phyloP scores from a whole-genome alignment of 2,888 invertebrate species.

The Tipula lateralis region DNA sequence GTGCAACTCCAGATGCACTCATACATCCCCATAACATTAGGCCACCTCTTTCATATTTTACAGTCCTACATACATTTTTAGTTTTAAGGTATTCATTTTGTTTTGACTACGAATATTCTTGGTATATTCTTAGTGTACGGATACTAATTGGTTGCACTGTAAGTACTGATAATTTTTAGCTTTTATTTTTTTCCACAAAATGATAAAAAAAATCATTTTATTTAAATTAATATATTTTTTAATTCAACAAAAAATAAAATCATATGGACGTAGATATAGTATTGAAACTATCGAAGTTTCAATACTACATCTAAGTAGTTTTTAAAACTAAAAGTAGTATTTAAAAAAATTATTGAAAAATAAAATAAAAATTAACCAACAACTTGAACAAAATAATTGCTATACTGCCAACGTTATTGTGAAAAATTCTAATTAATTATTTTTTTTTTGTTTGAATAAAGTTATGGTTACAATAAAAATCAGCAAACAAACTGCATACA shows the following conservation, averaged over 20 bases:
- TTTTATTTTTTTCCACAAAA: no score
- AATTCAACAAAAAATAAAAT: not conserved
- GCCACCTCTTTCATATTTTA: no score
- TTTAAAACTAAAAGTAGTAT: slow-evolving; percentile 3
- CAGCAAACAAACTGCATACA: not conserved
- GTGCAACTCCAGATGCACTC: no score
- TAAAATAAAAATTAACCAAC: not conserved
- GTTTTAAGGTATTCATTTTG: no score
- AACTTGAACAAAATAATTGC: not conserved
- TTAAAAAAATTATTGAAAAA: not conserved
- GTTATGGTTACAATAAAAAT: not conserved
- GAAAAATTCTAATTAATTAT: slow-evolving; percentile 1
- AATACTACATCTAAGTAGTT: not conserved
- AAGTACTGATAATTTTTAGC: no score
- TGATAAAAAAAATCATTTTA: not conserved
- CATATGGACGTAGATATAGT: no score
- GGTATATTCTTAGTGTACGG: no score
- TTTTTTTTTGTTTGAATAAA: not conserved
- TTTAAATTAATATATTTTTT: not conserved
- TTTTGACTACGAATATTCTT: no score
- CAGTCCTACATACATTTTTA: no score
- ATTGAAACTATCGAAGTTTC: not conserved
- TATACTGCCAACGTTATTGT: not conserved
- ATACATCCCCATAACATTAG: no score
- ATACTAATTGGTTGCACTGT: no score